These are phyloP conservation scores for Gopherus evgoodei DNA, from an alignment of 2,113 vertebrate genomes.

Conservation along the genomic window DNA sequence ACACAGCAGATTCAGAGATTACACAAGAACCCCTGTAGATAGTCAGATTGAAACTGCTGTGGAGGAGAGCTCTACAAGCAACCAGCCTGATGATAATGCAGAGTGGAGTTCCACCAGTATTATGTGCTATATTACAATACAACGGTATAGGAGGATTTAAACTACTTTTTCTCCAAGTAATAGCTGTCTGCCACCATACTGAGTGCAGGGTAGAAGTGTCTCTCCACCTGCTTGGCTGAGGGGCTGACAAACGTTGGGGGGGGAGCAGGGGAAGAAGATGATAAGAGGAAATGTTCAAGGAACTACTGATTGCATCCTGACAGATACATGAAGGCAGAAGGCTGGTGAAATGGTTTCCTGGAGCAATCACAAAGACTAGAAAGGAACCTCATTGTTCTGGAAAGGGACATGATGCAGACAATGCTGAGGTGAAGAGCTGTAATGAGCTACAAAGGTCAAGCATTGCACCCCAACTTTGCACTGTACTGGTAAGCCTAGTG, in stretches of 20 bases:
- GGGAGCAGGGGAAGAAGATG: too few species aligned
- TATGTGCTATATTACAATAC: rapidly evolving
- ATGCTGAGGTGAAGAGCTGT: neutral
- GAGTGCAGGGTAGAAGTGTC: neutral
- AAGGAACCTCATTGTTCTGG: too few species aligned
- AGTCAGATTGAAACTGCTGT: too few species aligned
- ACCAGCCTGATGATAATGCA: neutral
- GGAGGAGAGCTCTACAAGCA: too few species aligned
- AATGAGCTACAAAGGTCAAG: neutral
- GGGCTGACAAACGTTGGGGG: neutral
- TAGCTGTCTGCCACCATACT: rapidly evolving
- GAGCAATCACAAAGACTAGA: too few species aligned
- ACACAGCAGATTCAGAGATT: too few species aligned
- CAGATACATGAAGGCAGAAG: neutral
- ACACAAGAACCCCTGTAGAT: too few species aligned
- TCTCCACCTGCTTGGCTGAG: neutral
- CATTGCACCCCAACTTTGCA: neutral
- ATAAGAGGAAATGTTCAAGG: too few species aligned
- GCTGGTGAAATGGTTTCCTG: neutral
- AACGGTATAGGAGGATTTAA: rapidly evolving
- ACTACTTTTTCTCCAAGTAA: neutral
- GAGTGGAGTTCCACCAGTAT: neutral
- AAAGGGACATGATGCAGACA: neutral
- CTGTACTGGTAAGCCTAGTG: too few species aligned
- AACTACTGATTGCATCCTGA: too few species aligned